A percentile compares a stretch with the other conserved stretches of the same genome.
Evolutionary conservation across 2,113 vertebrate genomes (phyloP).

Genomic region (Sprattus sprattus): DNA sequence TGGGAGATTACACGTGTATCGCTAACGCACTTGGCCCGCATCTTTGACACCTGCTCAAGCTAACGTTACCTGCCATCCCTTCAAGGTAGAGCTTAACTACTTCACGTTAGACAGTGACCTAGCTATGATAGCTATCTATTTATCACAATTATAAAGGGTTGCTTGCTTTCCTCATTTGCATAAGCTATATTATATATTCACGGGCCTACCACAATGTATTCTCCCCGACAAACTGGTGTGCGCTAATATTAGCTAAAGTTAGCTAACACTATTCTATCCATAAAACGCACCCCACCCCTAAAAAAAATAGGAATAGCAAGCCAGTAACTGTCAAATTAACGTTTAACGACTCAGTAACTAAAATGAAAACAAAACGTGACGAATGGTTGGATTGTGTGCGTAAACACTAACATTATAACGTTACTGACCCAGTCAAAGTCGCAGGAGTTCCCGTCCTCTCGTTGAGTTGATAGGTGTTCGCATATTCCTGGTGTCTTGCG

Average conservation of each 20-base stretch:
- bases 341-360: background rate
- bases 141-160: no score
- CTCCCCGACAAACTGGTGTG: background rate
- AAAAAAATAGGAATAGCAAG: background rate
- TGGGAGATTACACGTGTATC: no score
- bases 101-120: no score
- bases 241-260: background rate
- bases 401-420: background rate
- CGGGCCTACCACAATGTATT: no score
- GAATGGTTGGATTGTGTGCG: background rate
- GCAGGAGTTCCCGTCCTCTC: constrained; percentile 93
- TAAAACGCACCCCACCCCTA: background rate
- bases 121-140: no score
- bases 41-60: background rate
- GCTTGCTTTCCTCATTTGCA: no score
- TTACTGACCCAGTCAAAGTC: constrained; percentile 94
- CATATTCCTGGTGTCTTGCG: constrained; percentile 89
- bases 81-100: background rate
- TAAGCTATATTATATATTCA: no score
- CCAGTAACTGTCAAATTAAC: background rate
- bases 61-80: background rate
- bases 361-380: no score
- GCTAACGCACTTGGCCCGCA: background rate
- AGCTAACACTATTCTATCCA: background rate
- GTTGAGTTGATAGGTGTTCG: constrained; percentile 78